These are phyloP conservation scores for Cylas formicarius DNA, from an alignment of 1,140 invertebrate species.

Conservation along the genomic window DNA sequence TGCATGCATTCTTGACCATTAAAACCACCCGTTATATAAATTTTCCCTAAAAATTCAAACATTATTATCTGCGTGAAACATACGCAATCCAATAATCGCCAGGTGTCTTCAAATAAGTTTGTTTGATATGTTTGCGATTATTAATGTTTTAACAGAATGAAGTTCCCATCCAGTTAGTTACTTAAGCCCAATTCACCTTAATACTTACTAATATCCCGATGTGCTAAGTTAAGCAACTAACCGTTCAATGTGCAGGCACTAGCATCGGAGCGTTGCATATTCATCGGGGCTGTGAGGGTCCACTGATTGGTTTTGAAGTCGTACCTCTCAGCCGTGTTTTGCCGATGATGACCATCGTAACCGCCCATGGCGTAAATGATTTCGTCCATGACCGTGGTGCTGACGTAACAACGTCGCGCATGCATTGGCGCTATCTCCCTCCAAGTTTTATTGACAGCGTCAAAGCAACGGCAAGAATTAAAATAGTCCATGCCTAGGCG, in stretches of 20 bases:
- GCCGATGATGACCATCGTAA: constrained; percentile 64
- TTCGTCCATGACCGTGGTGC: constrained; percentile 54
- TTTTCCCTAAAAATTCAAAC: constrained; percentile 54
- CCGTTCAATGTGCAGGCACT: constrained; percentile 56
- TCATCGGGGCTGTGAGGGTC: constrained; percentile 57
- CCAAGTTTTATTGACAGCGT: constrained; percentile 57
- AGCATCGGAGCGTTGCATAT: constrained; percentile 61
- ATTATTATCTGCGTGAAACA: too few relatives aligned
- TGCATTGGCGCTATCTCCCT: constrained; percentile 60
- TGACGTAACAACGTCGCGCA: constrained; percentile 56
- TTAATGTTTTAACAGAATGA: too few relatives aligned
- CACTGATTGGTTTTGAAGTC: constrained; percentile 59
- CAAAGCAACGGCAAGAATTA: constrained; percentile 57
- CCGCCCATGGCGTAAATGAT: constrained; percentile 70
- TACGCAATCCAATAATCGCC: too few relatives aligned
- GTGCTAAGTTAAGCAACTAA: constrained; percentile 26
- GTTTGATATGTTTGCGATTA: too few relatives aligned
- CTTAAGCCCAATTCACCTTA: background rate
- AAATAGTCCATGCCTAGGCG: constrained; percentile 48
- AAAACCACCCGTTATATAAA: constrained; percentile 82
- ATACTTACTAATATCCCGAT: background rate
- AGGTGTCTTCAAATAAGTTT: too few relatives aligned
- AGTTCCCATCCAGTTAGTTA: too few relatives aligned
- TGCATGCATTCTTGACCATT: constrained; percentile 83
- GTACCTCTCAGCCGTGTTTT: constrained; percentile 69